These are phyloP conservation scores for Apodemia duryi DNA, from an alignment of 2,888 invertebrate species.

Conservation along the genomic window DNA sequence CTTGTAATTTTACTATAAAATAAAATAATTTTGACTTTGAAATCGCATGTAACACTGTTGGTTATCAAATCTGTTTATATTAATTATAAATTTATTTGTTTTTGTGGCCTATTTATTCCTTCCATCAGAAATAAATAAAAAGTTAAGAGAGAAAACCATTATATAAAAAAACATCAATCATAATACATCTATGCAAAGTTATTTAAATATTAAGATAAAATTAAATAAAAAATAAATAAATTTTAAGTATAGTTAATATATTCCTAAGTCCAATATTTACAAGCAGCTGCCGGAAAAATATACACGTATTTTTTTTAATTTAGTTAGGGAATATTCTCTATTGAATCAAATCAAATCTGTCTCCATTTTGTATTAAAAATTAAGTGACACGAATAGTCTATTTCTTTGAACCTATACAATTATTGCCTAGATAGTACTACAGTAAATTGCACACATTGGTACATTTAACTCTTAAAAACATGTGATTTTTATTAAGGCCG, in stretches of 20 bases:
- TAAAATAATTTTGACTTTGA: too few species aligned
- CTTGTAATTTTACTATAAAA: too few species aligned
- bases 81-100: too few species aligned
- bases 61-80: too few species aligned
- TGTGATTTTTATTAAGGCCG: conserved; percentile 21
- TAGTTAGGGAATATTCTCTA: background rate
- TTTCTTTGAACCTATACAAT: conserved; percentile 29
- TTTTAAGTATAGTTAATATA: conserved; percentile 10
- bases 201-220: background rate
- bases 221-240: conserved; percentile 2
- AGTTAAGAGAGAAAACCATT: too few species aligned
- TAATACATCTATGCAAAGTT: background rate
- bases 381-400: conserved; percentile 36
- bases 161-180: background rate
- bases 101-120: too few species aligned
- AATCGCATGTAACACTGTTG: too few species aligned
- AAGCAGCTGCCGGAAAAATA: conserved; percentile 19
- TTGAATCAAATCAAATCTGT: conserved; percentile 19
- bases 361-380: conserved; percentile 18
- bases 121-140: too few species aligned
- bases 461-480: conserved; percentile 16
- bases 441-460: conserved; percentile 27
- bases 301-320: background rate
- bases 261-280: conserved; percentile 16
- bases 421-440: conserved; percentile 28